Evolutionary conservation across 2,797 vertebrate species (phyloP).

Genomic region (Sebastes dallii): DNA sequence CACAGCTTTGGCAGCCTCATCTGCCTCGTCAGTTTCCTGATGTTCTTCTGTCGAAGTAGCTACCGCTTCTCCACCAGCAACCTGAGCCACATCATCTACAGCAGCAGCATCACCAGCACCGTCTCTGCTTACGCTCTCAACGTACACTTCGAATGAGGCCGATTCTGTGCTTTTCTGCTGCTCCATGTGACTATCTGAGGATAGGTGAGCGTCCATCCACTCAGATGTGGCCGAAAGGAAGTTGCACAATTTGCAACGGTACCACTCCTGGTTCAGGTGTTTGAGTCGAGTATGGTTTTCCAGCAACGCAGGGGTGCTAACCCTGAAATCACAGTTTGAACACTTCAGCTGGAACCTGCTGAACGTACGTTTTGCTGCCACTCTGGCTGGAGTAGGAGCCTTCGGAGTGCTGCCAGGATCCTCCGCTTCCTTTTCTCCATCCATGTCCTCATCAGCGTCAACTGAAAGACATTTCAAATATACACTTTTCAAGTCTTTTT

Average conservation of each 20-base stretch:
- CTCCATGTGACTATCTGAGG: slow-evolving; percentile 88
- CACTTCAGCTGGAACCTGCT: slow-evolving; percentile 89
- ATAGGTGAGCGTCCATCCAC: slow-evolving; percentile 92
- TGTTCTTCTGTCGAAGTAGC: slow-evolving; percentile 10
- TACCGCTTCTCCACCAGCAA: slow-evolving; percentile 13
- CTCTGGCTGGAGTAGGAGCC: slow-evolving; percentile 32
- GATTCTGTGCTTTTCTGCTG: slow-evolving; percentile 83
- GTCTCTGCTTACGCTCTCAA: slow-evolving; percentile 81
- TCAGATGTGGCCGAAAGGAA: slow-evolving; percentile 89
- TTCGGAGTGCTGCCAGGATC: slow-evolving; percentile 22
- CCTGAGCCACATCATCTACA: slow-evolving; percentile 62
- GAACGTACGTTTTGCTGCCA: slow-evolving; percentile 74
- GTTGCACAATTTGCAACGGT: slow-evolving; percentile 91
- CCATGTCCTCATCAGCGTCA: slow-evolving; percentile 49
- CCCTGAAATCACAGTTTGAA: slow-evolving; percentile 90
- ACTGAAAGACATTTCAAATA: slow-evolving; percentile 66
- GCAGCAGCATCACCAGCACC: neutral
- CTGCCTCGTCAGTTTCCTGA: slow-evolving; percentile 42
- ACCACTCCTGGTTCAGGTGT: slow-evolving; percentile 88
- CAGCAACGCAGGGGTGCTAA: slow-evolving; percentile 86
- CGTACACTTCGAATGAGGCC: slow-evolving; percentile 84
- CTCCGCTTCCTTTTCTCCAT: slow-evolving; percentile 66
- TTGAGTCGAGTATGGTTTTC: slow-evolving; percentile 88
- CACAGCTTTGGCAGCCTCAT: slow-evolving; percentile 21
- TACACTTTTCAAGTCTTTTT: neutral